Base-by-base conservation (phyloP, 2,888 invertebrate species). In the Phortica okadai region DNA sequence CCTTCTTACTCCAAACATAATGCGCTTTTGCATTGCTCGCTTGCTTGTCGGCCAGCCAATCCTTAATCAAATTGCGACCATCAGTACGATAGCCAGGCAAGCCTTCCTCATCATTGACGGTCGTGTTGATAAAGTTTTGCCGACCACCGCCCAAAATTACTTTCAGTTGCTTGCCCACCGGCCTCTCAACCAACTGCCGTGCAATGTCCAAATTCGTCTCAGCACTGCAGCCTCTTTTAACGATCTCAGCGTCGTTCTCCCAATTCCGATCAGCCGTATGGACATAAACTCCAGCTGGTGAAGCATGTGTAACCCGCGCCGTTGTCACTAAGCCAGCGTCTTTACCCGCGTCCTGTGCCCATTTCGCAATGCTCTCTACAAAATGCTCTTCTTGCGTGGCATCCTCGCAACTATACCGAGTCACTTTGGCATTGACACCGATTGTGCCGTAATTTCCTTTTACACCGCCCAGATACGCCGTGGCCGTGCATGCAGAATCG, bases 401-500 rank as follows among this genome's bases (percentile, higher is more conserved):
- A 0, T 93, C 93, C 93, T 80, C 93, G 87, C 96, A 97, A 87
- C 95, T 93, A 0, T 93, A 93, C 0, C 93, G 92, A 33, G 89
- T 88, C 0, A 95, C 96, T 0, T 93, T 93, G 0, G 93, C 95
- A 59, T 94, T 94, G 0, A 97, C 93, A 0, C 97, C 97, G 42
- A 97, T 93, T 0, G 96, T 96, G 1, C 94, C 95, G 80, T 90
- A 93, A 89, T 96, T 96, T 16, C 93, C 94, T 91, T 97, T 97
- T 0, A 96, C 95, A 0, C 97, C 97, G 1, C 94, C 92, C 59
- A 96, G 91, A 87, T 95, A 96, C 0, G 97, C 96, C 0, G 97
- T 97, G 0, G 95, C 95, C 0, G 96, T 95, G 86, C 96, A 96
- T 0, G 97, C 97, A 0, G 97, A 97, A 87, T 97, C 97, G 0